Percentiles rank a stretch among this genome's conserved stretches.
phyloP scores from a whole-genome alignment of 2,797 vertebrate species.

The Avahi laniger region DNA sequence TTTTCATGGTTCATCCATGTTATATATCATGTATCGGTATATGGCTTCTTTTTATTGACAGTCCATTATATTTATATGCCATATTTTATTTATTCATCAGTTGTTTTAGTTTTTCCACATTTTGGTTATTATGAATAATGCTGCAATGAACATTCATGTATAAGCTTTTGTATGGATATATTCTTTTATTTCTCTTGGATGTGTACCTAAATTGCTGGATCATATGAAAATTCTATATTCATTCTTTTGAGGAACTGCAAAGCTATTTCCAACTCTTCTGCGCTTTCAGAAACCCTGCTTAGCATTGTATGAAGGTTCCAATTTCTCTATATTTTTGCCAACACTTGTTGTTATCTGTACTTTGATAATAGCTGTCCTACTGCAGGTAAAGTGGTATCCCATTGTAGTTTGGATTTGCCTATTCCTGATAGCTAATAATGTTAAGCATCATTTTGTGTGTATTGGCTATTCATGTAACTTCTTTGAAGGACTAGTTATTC shows the following conservation, averaged over 20 bases:
- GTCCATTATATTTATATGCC: background rate
- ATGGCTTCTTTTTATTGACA: constrained; percentile 4
- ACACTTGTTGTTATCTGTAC: background rate
- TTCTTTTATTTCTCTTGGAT: background rate
- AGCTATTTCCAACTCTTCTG: background rate
- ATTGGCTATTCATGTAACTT: background rate
- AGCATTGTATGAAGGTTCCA: background rate
- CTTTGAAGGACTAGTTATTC: background rate
- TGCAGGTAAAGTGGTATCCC: background rate
- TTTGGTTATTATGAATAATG: background rate
- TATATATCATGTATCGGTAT: background rate
- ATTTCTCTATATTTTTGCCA: background rate
- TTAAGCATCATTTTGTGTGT: background rate
- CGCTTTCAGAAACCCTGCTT: background rate
- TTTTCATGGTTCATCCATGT: background rate
- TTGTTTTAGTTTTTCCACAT: background rate
- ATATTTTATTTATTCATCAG: background rate
- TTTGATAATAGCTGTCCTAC: background rate
- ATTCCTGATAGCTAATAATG: background rate
- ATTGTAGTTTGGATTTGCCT: background rate
- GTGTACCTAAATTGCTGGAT: background rate
- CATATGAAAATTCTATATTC: background rate
- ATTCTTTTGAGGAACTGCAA: background rate
- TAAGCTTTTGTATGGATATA: background rate
- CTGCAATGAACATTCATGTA: background rate